Conservation (phyloP, 1,140 invertebrate genomes). For the Armadillidium nasatum region DNA sequence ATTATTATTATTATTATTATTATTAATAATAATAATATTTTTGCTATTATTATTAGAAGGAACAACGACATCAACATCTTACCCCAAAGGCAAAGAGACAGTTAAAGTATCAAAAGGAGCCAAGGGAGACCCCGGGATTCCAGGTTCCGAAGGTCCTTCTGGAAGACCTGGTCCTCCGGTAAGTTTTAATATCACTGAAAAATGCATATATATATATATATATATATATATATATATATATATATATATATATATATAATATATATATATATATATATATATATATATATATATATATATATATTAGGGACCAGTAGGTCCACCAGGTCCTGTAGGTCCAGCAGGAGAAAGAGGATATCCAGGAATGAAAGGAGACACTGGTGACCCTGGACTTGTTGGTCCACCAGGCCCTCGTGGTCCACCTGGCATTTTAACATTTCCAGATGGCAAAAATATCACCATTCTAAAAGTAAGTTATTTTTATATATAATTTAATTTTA, state of each 20-base stretch:
- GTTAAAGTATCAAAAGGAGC: slow-evolving; percentile 1
- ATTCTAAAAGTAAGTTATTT: slow-evolving; percentile 38
- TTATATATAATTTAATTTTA: too few species aligned
- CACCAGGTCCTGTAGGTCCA: slow-evolving; percentile 10
- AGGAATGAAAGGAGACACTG: slow-evolving; percentile 36
- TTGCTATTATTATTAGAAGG: too few species aligned
- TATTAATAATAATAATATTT: too few species aligned
- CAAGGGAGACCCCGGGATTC: slow-evolving; percentile 32
- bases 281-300: not conserved
- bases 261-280: not conserved
- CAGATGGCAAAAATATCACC: slow-evolving; percentile 34
- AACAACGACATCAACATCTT: too few species aligned
- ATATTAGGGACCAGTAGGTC: slow-evolving; percentile 46
- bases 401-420: slow-evolving; percentile 32
- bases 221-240: slow-evolving; percentile 31
- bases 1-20: too few species aligned
- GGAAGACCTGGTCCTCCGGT: slow-evolving; percentile 19
- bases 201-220: slow-evolving; percentile 13
- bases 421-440: slow-evolving; percentile 31
- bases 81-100: not conserved
- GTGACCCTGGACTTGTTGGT: slow-evolving; percentile 38
- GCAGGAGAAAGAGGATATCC: slow-evolving; percentile 17
- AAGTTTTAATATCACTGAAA: too few species aligned
- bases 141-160: slow-evolving; percentile 33
- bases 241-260: not conserved